A percentile compares a stretch with the other conserved stretches of the same genome.
These are phyloP conservation scores for Neogale vison DNA, from an alignment of 2,113 vertebrate species.

Conservation along the genomic window DNA sequence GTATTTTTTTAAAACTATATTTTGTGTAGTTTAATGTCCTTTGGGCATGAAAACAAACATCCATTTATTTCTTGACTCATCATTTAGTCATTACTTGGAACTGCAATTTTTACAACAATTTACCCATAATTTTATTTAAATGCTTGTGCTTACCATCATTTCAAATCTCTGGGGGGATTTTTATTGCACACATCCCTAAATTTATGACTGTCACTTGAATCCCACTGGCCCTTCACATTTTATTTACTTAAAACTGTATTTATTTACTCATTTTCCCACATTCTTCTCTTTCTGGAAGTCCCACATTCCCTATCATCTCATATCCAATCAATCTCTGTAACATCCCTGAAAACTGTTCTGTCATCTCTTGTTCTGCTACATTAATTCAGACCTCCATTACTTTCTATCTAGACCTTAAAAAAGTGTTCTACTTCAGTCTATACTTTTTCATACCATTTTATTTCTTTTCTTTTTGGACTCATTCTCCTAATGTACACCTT, in stretches of 20 bases:
- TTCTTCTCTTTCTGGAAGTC: not conserved
- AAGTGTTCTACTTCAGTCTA: not conserved
- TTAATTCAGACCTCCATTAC: not conserved
- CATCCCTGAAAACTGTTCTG: not conserved
- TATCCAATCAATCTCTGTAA: not conserved
- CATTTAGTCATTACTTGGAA: slow-evolving; percentile 22
- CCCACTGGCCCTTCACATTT: not conserved
- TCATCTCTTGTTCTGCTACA: not conserved
- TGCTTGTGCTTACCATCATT: not conserved
- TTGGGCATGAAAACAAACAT: not conserved
- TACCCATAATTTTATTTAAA: slow-evolving; percentile 26
- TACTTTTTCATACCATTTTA: not conserved
- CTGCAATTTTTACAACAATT: slow-evolving; percentile 11
- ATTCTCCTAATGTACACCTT: not conserved
- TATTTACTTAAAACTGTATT: slow-evolving; percentile 1
- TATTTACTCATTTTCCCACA: not conserved
- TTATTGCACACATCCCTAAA: not conserved
- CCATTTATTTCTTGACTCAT: slow-evolving; percentile 2
- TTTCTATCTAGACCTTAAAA: not conserved
- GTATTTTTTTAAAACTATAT: not conserved
- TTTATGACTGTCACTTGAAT: not conserved
- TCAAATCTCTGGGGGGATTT: not conserved
- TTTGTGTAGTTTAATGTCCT: not conserved
- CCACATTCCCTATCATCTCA: not conserved
- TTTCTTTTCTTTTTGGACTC: not conserved